phyloP scores from a whole-genome alignment of 1,140 invertebrate species.

The Trialeurodes vaporariorum region DNA sequence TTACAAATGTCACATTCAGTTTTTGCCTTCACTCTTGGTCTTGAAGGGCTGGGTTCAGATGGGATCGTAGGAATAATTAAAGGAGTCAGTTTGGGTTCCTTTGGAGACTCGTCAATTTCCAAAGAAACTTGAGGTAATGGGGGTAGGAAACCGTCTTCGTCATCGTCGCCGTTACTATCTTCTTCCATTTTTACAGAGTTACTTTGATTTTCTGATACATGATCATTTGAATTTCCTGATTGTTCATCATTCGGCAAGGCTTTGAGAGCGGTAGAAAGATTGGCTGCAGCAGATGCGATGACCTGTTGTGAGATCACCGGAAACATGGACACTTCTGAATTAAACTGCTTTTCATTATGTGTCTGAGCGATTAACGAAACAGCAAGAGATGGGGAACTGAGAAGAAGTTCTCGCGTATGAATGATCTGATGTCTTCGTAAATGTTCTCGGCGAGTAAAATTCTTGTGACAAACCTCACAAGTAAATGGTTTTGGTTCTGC shows the following conservation, averaged over 20 bases:
- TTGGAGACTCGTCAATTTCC: constrained; percentile 8
- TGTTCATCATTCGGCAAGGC: too few relatives aligned
- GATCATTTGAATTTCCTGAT: background rate
- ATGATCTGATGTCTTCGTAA: constrained; percentile 23
- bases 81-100: too few relatives aligned
- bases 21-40: constrained; percentile 14
- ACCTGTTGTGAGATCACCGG: too few relatives aligned
- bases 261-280: background rate
- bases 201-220: background rate
- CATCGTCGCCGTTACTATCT: background rate
- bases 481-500: constrained; percentile 22
- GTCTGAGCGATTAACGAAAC: background rate
- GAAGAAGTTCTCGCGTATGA: constrained; percentile 17
- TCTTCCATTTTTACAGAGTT: background rate
- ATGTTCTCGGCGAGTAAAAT: constrained; percentile 27
- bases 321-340: constrained; percentile 10
- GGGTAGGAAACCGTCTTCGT: constrained; percentile 4
- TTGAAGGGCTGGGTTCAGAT: background rate
- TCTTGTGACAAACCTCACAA: constrained; percentile 30
- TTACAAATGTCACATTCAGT: constrained; percentile 21
- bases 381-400: background rate
- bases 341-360: background rate
- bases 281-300: too few relatives aligned
- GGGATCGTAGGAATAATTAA: background rate
- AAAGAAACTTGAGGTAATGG: constrained; percentile 9